phyloP scores from a whole-genome alignment of 2,888 invertebrate genomes.

The Ophion costatus region DNA sequence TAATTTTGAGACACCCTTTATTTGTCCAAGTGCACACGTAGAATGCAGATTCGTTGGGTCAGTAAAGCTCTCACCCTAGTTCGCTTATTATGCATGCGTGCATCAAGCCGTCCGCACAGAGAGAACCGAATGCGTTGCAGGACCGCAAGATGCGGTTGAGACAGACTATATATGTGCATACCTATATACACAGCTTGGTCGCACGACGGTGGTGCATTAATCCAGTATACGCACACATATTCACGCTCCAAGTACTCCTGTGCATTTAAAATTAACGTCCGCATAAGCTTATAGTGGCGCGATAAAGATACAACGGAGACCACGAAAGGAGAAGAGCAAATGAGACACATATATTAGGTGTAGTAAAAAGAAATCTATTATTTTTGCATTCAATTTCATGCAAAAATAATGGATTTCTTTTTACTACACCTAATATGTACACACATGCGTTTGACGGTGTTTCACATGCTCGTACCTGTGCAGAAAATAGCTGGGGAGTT shows the following conservation, averaged over 20 bases:
- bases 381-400: too few species aligned
- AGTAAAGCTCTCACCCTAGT: constrained; percentile 29
- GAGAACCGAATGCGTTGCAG: constrained; percentile 52
- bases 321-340: neutral
- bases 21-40: neutral
- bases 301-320: neutral
- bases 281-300: neutral
- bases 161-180: constrained; percentile 1
- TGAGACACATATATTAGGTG: neutral
- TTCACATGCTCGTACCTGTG: neutral
- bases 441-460: neutral
- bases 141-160: constrained; percentile 48
- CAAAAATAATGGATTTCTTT: too few species aligned
- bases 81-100: constrained; percentile 60
- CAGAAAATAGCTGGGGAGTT: too few species aligned
- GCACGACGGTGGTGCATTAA: constrained; percentile 52
- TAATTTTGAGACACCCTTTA: neutral
- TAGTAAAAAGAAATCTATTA: too few species aligned
- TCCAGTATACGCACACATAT: constrained; percentile 57
- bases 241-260: constrained; percentile 53
- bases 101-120: constrained; percentile 13
- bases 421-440: too few species aligned
- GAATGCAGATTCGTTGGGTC: constrained; percentile 17
- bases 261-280: constrained; percentile 31
- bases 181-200: neutral